Base-by-base conservation (phyloP, 2,888 invertebrate species). In the Strigamia crassipes region DNA sequence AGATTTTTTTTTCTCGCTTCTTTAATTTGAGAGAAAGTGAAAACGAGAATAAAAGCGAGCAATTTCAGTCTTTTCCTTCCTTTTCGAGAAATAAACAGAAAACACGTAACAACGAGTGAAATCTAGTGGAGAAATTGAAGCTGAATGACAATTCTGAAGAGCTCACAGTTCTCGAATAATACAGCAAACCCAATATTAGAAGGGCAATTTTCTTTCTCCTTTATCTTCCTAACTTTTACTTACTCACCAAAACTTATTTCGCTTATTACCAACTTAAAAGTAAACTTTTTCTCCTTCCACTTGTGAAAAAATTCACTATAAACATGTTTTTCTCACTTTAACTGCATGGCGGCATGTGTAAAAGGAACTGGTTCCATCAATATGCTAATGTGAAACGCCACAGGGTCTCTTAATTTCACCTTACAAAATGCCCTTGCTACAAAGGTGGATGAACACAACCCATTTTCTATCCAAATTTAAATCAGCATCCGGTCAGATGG, bases 21-120 rank as follows among this genome's bases (percentile, higher is more conserved):
- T 73, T 73, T 73, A 73, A 73, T 73, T 73, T 73, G 73, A 73
- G 73, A 73, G 73, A 73, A 73, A 73, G 73, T 73, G 73, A 73
- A 73, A 73, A 73, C 73, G 73, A 73, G 73, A 73, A 73, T 73
- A 73, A 73, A 73, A 31, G 73, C 73, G 73, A 73, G 73, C 31
- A 31, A 73, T 31, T 73, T 73, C 73, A 56, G 27, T 27, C 31
- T 10, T 31, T 73, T 15, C 23, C 23, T 73, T 73, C 31, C 27
- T 73, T 73, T 73, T 73, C 73, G 12, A 13, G 27, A 73, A 73
- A 27, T 73, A 73, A 73, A 73, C 73, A 73, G 56, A 56, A 56
- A 56, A 56, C 56, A 56, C 56, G 56, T 56, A 56, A 56, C 18
- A 56, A 56, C 73, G 73, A 73, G 73, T 73, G 27, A 73, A 73